Conservation (phyloP, 2,888 invertebrate species). For the Julus scanicus region DNA sequence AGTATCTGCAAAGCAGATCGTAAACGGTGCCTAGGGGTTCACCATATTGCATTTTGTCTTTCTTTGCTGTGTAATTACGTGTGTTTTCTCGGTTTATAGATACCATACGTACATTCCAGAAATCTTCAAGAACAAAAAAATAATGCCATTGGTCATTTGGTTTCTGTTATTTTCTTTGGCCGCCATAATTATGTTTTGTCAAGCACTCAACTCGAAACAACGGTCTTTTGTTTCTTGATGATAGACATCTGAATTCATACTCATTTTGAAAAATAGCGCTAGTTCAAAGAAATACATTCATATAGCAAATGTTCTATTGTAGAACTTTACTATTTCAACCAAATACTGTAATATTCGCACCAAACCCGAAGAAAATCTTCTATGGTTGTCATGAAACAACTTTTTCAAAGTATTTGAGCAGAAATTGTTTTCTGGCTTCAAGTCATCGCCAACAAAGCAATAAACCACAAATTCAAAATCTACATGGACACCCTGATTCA, state of each 20-base stretch:
- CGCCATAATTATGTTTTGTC: neutral
- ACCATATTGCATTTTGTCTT: slow-evolving; percentile 18
- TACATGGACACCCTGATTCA: too few species aligned
- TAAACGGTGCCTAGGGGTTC: slow-evolving; percentile 8
- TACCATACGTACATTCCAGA: neutral
- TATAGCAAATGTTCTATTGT: too few species aligned
- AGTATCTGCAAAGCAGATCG: neutral
- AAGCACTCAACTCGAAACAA: neutral
- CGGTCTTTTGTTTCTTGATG: neutral
- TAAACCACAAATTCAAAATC: too few species aligned
- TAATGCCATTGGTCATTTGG: neutral
- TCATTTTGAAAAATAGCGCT: neutral
- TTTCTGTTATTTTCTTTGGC: slow-evolving; percentile 11
- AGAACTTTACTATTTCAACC: too few species aligned
- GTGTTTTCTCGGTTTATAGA: neutral
- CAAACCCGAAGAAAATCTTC: too few species aligned
- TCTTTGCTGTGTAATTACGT: neutral
- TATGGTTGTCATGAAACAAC: too few species aligned
- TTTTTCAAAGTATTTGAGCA: too few species aligned
- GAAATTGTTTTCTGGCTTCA: too few species aligned
- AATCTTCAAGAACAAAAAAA: neutral
- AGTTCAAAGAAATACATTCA: neutral
- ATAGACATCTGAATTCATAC: neutral
- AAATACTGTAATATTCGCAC: too few species aligned
- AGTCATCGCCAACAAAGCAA: too few species aligned